These are phyloP conservation scores for Picathartes gymnocephalus DNA, from an alignment of 2,113 vertebrate genomes.

Conservation along the genomic window DNA sequence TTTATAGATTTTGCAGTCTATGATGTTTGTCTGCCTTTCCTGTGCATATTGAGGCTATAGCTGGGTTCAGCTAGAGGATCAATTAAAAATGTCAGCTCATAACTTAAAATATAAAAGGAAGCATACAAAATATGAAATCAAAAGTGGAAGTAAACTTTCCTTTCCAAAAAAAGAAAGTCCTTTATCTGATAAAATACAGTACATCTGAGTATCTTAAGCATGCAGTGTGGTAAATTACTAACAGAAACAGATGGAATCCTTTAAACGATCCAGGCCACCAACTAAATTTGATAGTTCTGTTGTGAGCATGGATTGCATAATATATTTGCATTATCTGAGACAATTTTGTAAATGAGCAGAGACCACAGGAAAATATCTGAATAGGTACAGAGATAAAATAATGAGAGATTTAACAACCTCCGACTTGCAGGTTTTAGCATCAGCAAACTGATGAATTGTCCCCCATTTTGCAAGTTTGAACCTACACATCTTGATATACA, in stretches of 20 bases:
- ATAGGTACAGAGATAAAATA: neutral
- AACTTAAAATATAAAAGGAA: neutral
- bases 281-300: neutral
- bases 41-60: neutral
- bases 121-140: neutral
- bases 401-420: neutral
- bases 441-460: neutral
- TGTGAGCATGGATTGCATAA: neutral
- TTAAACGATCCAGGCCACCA: neutral
- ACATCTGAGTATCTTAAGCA: neutral
- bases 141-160: neutral
- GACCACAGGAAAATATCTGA: neutral
- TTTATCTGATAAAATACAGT: neutral
- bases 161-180: neutral
- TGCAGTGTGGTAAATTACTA: neutral
- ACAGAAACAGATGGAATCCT: neutral
- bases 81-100: neutral
- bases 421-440: neutral
- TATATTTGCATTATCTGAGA: neutral
- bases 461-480: neutral
- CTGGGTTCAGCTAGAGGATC: neutral
- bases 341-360: neutral
- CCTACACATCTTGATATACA: neutral
- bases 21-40: neutral
- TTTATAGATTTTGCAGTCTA: neutral